These are phyloP conservation scores for Sturnira hondurensis DNA, from an alignment of 2,113 vertebrate genomes.

Conservation along the genomic window DNA sequence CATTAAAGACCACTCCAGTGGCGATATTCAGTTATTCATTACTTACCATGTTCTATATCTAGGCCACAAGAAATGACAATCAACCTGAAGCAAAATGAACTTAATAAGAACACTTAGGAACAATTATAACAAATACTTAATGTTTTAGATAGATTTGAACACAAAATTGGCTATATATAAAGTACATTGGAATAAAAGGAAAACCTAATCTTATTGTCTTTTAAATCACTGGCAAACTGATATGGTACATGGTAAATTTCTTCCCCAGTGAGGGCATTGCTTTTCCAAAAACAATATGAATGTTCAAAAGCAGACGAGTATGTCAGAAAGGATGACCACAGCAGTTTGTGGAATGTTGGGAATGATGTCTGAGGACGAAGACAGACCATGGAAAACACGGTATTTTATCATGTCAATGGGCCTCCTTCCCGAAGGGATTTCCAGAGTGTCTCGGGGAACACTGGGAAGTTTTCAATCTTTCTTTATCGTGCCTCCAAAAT, in stretches of 20 bases:
- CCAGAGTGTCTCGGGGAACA: not conserved
- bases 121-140: constrained; percentile 14
- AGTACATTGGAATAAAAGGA: not conserved
- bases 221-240: not conserved
- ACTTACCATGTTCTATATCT: not conserved
- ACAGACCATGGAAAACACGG: not conserved
- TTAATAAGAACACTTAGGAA: not conserved
- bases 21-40: not conserved
- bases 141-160: constrained; percentile 10
- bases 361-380: not conserved
- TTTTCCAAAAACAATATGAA: not conserved
- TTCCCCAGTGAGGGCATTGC: constrained; percentile 2
- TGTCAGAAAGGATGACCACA: not conserved
- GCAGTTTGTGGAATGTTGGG: not conserved
- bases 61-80: not conserved
- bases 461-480: not conserved
- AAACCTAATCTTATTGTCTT: not conserved
- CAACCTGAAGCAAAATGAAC: not conserved
- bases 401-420: not conserved
- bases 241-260: not conserved
- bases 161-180: not conserved
- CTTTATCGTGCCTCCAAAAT: not conserved
- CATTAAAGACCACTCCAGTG: not conserved
- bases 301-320: not conserved
- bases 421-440: not conserved